Evolutionary conservation across 2,888 invertebrate species (phyloP).

Genomic region (Alsophila aescularia): DNA sequence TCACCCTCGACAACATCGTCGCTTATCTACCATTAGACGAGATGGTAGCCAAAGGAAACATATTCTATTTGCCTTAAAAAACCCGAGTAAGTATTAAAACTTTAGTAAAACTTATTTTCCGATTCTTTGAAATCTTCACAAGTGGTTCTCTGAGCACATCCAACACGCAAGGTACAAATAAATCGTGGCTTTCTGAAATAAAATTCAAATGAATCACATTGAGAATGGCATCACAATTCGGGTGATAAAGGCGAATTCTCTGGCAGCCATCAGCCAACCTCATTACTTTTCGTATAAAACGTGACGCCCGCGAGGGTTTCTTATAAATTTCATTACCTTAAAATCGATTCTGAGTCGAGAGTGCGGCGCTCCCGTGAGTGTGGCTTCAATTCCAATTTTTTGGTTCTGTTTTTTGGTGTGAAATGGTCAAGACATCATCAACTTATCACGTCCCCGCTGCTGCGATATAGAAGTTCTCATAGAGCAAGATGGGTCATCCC

Average conservation of each 20-base stretch:
- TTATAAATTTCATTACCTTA: constrained; percentile 70
- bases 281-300: constrained; percentile 64
- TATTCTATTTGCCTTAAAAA: too few relatives aligned
- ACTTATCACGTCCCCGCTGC: too few relatives aligned
- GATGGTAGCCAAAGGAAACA: too few relatives aligned
- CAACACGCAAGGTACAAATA: constrained; percentile 11
- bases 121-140: neutral
- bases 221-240: constrained; percentile 52
- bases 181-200: constrained; percentile 34
- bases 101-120: neutral
- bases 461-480: too few relatives aligned
- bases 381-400: too few relatives aligned
- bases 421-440: too few relatives aligned
- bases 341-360: constrained; percentile 57
- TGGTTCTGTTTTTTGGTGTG: too few relatives aligned
- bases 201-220: constrained; percentile 52
- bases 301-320: constrained; percentile 59
- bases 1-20: too few relatives aligned
- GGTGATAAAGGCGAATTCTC: constrained; percentile 51
- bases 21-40: too few relatives aligned
- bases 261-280: constrained; percentile 59
- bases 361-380: constrained; percentile 14
- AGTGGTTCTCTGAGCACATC: neutral
- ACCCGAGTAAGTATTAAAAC: too few relatives aligned
- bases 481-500: too few relatives aligned